A percentile compares a stretch with the other conserved stretches of the same genome.
These are phyloP conservation scores for Beroe ovata DNA, from an alignment of 37 sponge, comb jelly and placozoan species.

Conservation along the genomic window DNA sequence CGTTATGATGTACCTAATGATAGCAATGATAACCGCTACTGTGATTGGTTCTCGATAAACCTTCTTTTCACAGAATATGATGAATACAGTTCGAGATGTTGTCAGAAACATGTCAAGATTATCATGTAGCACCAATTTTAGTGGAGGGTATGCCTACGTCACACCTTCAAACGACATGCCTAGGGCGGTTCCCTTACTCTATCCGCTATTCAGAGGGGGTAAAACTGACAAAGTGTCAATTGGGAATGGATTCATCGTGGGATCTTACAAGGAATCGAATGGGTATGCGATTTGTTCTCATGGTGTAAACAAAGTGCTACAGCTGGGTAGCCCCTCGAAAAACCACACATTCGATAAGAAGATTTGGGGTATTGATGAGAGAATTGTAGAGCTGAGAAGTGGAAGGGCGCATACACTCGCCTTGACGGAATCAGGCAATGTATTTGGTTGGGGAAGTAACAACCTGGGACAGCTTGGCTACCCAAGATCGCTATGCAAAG, in stretches of 20 bases:
- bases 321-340: neutral
- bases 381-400: neutral
- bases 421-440: conserved; percentile 13
- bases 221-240: neutral
- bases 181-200: neutral
- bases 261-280: neutral
- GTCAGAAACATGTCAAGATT: neutral
- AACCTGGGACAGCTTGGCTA: conserved; percentile 32
- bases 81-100: neutral
- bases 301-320: conserved; percentile 8
- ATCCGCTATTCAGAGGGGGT: conserved; percentile 15
- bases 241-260: conserved; percentile 42
- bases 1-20: too few species aligned
- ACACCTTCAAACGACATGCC: conserved; percentile 46
- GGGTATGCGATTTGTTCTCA: neutral
- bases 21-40: too few species aligned
- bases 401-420: conserved; percentile 37
- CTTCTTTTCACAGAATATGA: too few species aligned
- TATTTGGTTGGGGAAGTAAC: conserved; percentile 46
- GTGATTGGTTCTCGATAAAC: too few species aligned
- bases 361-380: neutral
- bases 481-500: too few species aligned
- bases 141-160: conserved; percentile 22
- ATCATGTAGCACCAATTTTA: neutral
- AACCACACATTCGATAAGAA: conserved; percentile 4